These are phyloP conservation scores for Antechinus stuartii DNA, from an alignment of 2,113 vertebrate genomes.

Conservation along the genomic window DNA sequence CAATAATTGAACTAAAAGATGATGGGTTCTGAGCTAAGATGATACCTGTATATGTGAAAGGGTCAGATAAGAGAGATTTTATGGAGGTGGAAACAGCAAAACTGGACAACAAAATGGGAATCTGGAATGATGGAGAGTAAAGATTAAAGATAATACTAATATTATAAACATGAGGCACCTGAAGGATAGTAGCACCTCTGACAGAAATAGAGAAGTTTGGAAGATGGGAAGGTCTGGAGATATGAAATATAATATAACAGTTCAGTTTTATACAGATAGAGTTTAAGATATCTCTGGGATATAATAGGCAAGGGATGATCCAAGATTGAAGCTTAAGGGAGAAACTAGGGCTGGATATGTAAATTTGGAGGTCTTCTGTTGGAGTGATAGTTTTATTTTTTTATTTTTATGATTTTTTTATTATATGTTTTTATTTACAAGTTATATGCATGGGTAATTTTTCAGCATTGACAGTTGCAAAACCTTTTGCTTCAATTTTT, in stretches of 20 bases:
- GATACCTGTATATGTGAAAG: background rate
- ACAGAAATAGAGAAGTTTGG: background rate
- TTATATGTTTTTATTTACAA: too few species aligned
- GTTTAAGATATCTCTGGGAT: background rate
- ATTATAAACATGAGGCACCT: background rate
- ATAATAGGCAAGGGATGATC: background rate
- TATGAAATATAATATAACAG: background rate
- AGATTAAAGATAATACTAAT: background rate
- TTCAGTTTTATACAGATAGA: background rate
- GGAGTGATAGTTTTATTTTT: background rate
- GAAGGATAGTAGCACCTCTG: background rate
- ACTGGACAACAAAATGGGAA: background rate
- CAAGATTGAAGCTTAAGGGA: background rate
- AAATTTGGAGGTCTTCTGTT: background rate
- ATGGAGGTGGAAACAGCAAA: background rate
- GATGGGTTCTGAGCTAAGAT: background rate
- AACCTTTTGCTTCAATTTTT: too few species aligned
- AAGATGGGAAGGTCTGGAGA: background rate
- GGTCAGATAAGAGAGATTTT: background rate
- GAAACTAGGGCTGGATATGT: background rate
- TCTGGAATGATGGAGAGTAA: background rate
- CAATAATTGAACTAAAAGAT: background rate
- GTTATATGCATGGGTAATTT: too few species aligned
- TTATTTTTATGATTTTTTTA: too few species aligned
- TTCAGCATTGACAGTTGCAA: too few species aligned